Percentiles rank a stretch among this genome's conserved stretches.
Evolutionary conservation across 1,140 invertebrate genomes (phyloP).

Genomic region (Trachymyrmex cornetzi): DNA sequence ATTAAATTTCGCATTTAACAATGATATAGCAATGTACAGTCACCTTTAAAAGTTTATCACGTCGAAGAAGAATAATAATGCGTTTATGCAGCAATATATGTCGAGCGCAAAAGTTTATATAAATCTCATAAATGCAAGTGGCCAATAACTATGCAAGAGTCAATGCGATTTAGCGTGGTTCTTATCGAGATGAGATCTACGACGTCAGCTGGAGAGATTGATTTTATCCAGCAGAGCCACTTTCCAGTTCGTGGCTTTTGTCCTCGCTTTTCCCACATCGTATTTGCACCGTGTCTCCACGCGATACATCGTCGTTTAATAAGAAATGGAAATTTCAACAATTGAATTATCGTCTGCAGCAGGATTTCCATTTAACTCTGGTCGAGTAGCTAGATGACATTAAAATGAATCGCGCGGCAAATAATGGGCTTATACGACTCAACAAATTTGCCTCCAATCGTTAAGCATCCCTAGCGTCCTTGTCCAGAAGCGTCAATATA

Average conservation of each 20-base stretch:
- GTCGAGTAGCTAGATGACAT: slow-evolving; percentile 35
- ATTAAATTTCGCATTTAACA: slow-evolving; percentile 19
- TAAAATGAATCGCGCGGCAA: slow-evolving; percentile 54
- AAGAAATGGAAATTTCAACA: slow-evolving; percentile 55
- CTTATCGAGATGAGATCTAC: slow-evolving; percentile 37
- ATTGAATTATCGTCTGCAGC: slow-evolving; percentile 43
- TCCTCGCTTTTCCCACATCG: slow-evolving; percentile 27
- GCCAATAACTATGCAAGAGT: slow-evolving; percentile 41
- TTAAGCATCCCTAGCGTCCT: slow-evolving; percentile 41
- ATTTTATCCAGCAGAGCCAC: slow-evolving; percentile 51
- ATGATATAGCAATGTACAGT: neutral
- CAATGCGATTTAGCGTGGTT: slow-evolving; percentile 23
- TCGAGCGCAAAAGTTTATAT: neutral
- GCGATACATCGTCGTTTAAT: slow-evolving; percentile 51
- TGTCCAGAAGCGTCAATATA: slow-evolving; percentile 53
- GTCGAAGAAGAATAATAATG: neutral
- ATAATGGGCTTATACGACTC: slow-evolving; percentile 25
- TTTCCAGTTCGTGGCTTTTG: slow-evolving; percentile 19
- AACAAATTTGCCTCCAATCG: slow-evolving; percentile 50
- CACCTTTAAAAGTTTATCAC: neutral
- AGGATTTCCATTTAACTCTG: slow-evolving; percentile 38
- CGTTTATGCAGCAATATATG: neutral
- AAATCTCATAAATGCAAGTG: slow-evolving; percentile 43
- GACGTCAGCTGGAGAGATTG: slow-evolving; percentile 44
- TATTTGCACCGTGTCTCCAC: slow-evolving; percentile 26